Evolutionary conservation across 2,797 vertebrate species (phyloP), one percentile per base, ranked within the genome.

Genomic region (Alauda arvensis): DNA sequence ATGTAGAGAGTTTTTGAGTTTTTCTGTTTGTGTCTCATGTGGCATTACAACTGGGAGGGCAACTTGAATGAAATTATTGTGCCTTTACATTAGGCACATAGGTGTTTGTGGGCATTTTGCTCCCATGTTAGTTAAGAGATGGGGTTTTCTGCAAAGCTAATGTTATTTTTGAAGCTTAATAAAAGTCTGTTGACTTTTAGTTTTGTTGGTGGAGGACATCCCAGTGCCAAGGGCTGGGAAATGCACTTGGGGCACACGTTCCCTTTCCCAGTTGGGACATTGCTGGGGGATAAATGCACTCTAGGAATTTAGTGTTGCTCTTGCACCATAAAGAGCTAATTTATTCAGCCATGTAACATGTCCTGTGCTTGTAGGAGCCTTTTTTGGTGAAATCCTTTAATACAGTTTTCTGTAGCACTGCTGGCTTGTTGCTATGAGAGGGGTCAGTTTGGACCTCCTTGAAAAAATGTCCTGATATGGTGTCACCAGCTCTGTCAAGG

Each of bases 271-370:
- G 13, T 2, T 91, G 89, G 61, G 69, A 71, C n/a, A 8, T 34
- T 88, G 66, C 55, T 3, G 7, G 43, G 49, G 20, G 5, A 71
- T 71, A 61, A 82, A 40, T 52, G 78, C 43, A 19, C n/a, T 93
- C 71, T 46, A 91, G 81, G 78, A 92, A 88, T 62, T 84, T 21
- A 65, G 15, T 11, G 0, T 68, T 84, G 26, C 48, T 84, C 51
- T 84, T 92, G 43, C 21, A 80, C 78, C 69, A 72, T 80, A 62
- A 79, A 83, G 48, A 79, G 60, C 72, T 68, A 59, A 83, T 88
- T 90, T 89, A 80, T 82, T 88, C n/a, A 83, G 29, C 61, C 62
- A 46, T 46, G 62, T 70, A n/a, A 65, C 51, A 39, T 53, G 34
- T 48, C 16, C 13, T 74, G 20, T 89, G 87, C 56, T 68, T 85